Conservation (phyloP, 1,140 invertebrate genomes). For the Metopolophium dirhodum region DNA sequence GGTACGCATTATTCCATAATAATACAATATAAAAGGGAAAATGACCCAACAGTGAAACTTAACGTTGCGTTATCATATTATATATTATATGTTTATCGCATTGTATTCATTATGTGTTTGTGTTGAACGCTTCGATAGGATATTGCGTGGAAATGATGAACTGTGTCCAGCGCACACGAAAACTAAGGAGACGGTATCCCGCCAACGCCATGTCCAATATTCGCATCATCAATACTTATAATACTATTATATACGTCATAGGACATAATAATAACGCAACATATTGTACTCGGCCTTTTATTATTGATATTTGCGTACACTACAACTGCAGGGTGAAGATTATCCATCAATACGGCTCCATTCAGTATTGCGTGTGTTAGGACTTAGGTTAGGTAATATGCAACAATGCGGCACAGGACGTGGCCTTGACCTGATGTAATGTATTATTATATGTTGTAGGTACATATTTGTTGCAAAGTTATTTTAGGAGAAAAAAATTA, state of each 20-base stretch:
- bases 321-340: neutral
- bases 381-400: neutral
- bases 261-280: neutral
- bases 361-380: neutral
- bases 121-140: neutral
- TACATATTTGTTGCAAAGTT: neutral
- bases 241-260: neutral
- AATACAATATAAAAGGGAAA: slow-evolving; percentile 23
- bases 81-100: neutral
- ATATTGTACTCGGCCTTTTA: neutral
- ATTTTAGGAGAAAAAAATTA: neutral
- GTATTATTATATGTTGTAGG: neutral
- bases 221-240: slow-evolving; percentile 8
- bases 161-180: neutral
- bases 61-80: slow-evolving; percentile 25
- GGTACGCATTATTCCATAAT: neutral
- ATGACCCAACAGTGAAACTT: slow-evolving; percentile 28
- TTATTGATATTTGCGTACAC: slow-evolving; percentile 5
- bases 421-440: neutral
- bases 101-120: neutral
- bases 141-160: slow-evolving; percentile 17
- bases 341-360: neutral
- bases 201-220: neutral
- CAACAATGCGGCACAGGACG: neutral
- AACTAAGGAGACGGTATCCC: neutral